Evolutionary conservation across 2,113 vertebrate species (phyloP), one percentile per base, ranked within the genome.

Genomic region (Archocentrus centrarchus): DNA sequence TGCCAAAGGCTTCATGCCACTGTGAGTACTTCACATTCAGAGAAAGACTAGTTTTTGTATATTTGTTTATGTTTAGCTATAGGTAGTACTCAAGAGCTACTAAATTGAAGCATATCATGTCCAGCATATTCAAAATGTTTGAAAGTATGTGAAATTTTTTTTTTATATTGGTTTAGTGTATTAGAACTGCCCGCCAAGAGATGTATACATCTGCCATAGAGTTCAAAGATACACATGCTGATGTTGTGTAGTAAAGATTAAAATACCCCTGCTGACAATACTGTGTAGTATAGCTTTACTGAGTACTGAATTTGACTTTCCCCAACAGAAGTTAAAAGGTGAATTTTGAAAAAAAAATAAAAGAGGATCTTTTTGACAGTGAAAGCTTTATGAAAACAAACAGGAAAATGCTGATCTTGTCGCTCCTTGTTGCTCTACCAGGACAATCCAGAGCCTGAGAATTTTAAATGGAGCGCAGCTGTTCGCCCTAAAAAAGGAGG

Each of bases 1-100:
- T 30, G 84, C 90, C 63, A 98, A 97, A 78, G 96, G 96, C 75
- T 97, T 98, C 79, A 94, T 76, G 60, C 66, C 94, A 41, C 15
- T 68, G 96, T 97, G 81, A 94, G 96, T 95, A 58, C 55, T 70
- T 15, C 66, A 30, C 68, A 73, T 20, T 55, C 50, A 20, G 17
- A 55, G 15, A 53, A 18, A 53, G 17, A 20, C 50, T 20, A 7
- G 15, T 17, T 50, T 53, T 55, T 55, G 17, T 9, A 32, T 55
- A 73, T 75, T 22, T 75, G 53, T 39, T 75, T 32, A 58, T 39
- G 15, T 75, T 20, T 35, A 73, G 2, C 47, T 73, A 35, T 17
- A 73, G 47, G 11, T 14, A 20, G 44, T 73, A n/a, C 27, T 32
- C 47, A 35, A 35, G 17, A 30, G 32, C 17, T 11, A 73, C 11